phyloP scores from a whole-genome alignment of 2,797 vertebrate genomes.

The Coranthus polyacanthus region DNA sequence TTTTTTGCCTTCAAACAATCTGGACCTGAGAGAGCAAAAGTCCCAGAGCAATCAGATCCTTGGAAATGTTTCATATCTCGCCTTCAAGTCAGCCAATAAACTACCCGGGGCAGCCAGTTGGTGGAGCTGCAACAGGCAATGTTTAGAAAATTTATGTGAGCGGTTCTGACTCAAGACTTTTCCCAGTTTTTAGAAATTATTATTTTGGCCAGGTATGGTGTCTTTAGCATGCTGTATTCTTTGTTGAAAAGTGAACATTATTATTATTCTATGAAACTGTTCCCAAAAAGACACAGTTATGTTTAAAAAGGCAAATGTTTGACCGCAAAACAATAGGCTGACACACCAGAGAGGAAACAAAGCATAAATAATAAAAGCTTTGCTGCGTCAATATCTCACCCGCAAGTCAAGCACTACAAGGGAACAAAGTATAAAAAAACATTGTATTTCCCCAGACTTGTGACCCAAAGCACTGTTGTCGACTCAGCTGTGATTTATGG shows the following conservation, averaged over 20 bases:
- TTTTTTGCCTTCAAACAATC: constrained; percentile 33
- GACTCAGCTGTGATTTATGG: neutral
- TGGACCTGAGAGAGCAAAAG: constrained; percentile 39
- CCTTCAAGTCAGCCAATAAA: constrained; percentile 14
- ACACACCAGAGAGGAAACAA: neutral
- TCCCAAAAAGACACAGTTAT: neutral
- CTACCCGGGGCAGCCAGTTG: constrained; percentile 12
- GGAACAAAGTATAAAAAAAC: neutral
- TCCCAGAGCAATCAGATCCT: constrained; percentile 43
- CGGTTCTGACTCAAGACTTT: neutral
- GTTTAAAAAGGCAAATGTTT: neutral
- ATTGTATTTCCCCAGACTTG: neutral
- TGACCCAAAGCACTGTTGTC: neutral
- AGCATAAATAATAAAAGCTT: neutral
- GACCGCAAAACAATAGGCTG: neutral
- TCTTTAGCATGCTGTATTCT: neutral
- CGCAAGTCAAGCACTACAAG: neutral
- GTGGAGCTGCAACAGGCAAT: neutral
- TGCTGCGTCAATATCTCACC: neutral
- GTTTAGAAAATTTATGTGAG: neutral
- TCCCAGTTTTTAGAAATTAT: neutral
- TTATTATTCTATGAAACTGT: too few species aligned
- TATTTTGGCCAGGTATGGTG: neutral
- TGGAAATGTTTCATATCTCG: constrained; percentile 29
- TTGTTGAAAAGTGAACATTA: neutral